Conservation (phyloP, 2,113 vertebrate genomes). For the Hemichromis elongatus region DNA sequence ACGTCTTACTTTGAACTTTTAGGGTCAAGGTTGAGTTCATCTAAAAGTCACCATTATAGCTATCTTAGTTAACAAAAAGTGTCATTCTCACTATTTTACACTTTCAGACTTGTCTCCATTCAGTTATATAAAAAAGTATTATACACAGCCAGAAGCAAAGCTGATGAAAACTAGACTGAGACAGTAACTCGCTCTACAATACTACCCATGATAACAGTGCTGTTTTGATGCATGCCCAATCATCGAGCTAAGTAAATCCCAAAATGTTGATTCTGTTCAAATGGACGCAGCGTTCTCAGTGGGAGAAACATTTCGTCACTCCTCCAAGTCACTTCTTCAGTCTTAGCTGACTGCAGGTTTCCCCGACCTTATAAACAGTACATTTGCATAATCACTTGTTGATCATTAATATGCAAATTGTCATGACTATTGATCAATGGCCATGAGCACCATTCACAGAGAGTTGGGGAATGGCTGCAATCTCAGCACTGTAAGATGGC, state of each 20-base stretch:
- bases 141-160: not conserved
- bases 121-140: not conserved
- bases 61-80: not conserved
- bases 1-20: not conserved
- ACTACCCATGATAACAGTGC: not conserved
- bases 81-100: not conserved
- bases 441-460: too few species aligned
- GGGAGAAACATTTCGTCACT: not conserved
- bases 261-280: not conserved
- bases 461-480: too few species aligned
- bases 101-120: not conserved
- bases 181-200: not conserved
- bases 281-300: not conserved
- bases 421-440: too few species aligned
- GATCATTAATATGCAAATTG: too few species aligned
- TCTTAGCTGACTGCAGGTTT: not conserved
- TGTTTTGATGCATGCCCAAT: not conserved
- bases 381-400: too few species aligned
- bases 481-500: too few species aligned
- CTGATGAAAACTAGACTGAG: not conserved
- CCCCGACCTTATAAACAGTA: not conserved
- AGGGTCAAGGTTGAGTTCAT: not conserved
- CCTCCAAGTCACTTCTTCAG: not conserved
- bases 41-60: not conserved
- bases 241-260: not conserved